Base-by-base conservation (phyloP, 2,113 vertebrate species). In the Nestor notabilis region DNA sequence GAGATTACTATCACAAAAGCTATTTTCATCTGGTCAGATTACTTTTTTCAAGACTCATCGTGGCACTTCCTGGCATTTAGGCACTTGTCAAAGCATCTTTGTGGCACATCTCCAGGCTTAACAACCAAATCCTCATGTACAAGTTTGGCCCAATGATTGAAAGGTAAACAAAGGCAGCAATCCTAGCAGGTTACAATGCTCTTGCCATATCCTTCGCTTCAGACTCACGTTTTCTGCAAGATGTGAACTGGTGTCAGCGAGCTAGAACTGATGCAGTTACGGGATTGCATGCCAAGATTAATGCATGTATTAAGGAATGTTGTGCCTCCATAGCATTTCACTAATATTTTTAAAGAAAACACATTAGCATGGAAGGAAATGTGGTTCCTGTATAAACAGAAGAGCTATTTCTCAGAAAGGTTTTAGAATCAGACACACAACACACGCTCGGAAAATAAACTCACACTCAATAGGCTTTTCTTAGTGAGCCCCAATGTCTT, bases 321-420 rank as follows among this genome's bases (percentile, higher is more conserved):
- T 41, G 49, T 87, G 63, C 61, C 77, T 92, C 65, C 31, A 29
- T 8, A 35, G 35, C 47, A 70, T 89, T 95, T 91, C 70, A 83
- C 47, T 41, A 82, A 82, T 87, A 93, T 92, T 95, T 95, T 95
- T 87, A 66, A 93, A 92, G 72, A 91, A 95, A 95, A 95, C 46
- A 93, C 37, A 97, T 65, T 79, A 70, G 33, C 46, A 55, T 64
- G 85, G 85, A 89, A 94, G 76, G 85, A 97, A 96, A 94, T 29
- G 46, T 89, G 52, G 60, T 41, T 92, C 86, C 76, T 95, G 55
- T 60, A 89, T 71, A 94, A 94, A 95, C 55, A 94, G 70, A 82
- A 83, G 55, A 77, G 56, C 58, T 80, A 53, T 94, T 96, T 94
- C 85, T 86, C 60, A 78, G 90, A 71, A 81, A 66, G 46, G 60